Percentiles rank a stretch among this genome's conserved stretches.
Evolutionary conservation across 2,113 vertebrate species (phyloP).

Genomic region (Catharus minimus): DNA sequence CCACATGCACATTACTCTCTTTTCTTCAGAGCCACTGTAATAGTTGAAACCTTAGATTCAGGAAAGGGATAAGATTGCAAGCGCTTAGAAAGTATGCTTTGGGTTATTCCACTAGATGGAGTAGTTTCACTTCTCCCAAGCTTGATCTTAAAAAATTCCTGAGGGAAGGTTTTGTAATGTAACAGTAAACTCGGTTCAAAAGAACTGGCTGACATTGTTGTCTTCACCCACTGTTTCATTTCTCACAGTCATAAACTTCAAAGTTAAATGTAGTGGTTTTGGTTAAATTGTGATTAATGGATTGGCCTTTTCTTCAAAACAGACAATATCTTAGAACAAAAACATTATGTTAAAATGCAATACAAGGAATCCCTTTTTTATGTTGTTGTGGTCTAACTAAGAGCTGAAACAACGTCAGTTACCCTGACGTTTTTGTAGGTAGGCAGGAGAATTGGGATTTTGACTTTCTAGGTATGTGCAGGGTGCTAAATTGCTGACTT

Average conservation of each 20-base stretch:
- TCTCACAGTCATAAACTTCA: background rate
- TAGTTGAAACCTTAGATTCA: background rate
- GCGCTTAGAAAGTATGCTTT: background rate
- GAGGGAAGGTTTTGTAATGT: background rate
- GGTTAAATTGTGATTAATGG: background rate
- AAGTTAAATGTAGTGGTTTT: background rate
- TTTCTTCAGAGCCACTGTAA: background rate
- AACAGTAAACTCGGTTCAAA: background rate
- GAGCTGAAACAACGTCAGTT: background rate
- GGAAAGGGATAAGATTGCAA: background rate
- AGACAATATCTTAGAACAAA: background rate
- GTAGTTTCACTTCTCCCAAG: background rate
- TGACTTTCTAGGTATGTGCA: background rate
- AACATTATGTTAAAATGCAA: background rate
- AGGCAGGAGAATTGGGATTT: background rate
- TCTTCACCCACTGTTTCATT: conserved; percentile 13
- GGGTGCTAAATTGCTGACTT: background rate
- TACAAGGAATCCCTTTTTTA: background rate
- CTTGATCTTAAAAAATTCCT: background rate
- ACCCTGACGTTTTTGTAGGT: background rate
- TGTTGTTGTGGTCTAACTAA: background rate
- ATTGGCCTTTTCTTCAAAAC: background rate
- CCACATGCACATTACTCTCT: background rate
- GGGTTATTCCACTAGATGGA: conserved; percentile 50
- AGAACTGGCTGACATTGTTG: background rate